Percentiles rank a stretch among this genome's conserved stretches.
These are phyloP conservation scores for Alethe diademata DNA, from an alignment of 2,113 vertebrate species.

Conservation along the genomic window DNA sequence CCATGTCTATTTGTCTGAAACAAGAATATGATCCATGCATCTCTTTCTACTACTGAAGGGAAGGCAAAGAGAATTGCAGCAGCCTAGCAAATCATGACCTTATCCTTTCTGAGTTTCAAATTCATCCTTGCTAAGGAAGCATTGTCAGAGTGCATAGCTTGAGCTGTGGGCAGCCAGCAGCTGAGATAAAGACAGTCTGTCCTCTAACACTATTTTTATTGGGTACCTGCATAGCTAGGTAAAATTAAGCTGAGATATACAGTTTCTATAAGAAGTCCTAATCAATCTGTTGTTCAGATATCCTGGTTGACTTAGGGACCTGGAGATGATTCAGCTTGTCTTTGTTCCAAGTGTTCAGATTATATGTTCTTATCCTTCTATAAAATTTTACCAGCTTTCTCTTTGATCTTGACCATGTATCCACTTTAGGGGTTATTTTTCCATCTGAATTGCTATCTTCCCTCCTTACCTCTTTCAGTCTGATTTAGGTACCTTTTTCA, in stretches of 20 bases:
- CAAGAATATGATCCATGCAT: neutral
- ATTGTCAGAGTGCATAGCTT: neutral
- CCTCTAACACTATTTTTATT: constrained; percentile 1
- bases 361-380: neutral
- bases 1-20: neutral
- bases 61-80: neutral
- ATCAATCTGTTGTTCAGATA: neutral
- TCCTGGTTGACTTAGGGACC: neutral
- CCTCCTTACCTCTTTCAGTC: neutral
- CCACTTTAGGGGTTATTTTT: neutral
- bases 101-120: neutral
- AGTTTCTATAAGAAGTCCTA: constrained; percentile 11
- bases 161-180: neutral
- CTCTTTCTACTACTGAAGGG: neutral
- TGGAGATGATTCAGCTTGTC: neutral
- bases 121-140: neutral
- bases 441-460: neutral
- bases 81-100: neutral
- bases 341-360: neutral
- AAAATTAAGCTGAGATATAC: constrained; percentile 20
- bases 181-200: neutral
- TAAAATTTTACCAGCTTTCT: neutral
- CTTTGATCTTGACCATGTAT: neutral
- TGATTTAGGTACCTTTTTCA: neutral
- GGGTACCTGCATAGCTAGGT: neutral